Evolutionary conservation across 2,797 vertebrate species (phyloP).

Genomic region (Geotrypetes seraphini): DNA sequence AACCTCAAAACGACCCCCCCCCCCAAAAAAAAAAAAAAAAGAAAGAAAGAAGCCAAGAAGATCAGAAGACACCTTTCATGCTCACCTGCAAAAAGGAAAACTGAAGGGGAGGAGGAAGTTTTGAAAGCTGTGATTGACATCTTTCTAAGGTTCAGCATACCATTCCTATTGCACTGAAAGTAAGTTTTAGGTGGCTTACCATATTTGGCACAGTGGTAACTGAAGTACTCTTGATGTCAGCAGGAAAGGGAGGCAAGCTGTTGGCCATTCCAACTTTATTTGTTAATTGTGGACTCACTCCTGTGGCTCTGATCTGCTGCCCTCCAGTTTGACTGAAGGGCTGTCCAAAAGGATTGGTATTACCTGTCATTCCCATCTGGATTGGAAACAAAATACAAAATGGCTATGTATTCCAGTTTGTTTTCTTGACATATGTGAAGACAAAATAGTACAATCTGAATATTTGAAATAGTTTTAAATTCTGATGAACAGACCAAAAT

Average conservation of each 20-base stretch:
- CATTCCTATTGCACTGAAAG: no score
- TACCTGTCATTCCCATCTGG: constrained; percentile 82
- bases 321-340: constrained; percentile 76
- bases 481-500: no score
- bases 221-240: constrained; percentile 82
- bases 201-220: constrained; percentile 82
- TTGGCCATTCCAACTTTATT: constrained; percentile 78
- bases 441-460: not conserved
- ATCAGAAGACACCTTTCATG: no score
- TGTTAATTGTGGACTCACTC: constrained; percentile 74
- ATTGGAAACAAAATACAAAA: constrained; percentile 24
- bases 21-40: no score
- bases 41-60: no score
- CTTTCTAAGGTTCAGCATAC: no score
- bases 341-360: constrained; percentile 77
- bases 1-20: no score
- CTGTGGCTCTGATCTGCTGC: constrained; percentile 78
- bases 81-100: no score
- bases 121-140: no score
- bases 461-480: no score
- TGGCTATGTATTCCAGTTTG: not conserved
- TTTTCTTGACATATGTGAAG: not conserved
- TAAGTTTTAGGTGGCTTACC: no score
- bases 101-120: no score
- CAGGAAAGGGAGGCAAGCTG: constrained; percentile 77